Evolutionary conservation across 2,113 vertebrate genomes (phyloP).

Genomic region (Sigmodon hispidus): DNA sequence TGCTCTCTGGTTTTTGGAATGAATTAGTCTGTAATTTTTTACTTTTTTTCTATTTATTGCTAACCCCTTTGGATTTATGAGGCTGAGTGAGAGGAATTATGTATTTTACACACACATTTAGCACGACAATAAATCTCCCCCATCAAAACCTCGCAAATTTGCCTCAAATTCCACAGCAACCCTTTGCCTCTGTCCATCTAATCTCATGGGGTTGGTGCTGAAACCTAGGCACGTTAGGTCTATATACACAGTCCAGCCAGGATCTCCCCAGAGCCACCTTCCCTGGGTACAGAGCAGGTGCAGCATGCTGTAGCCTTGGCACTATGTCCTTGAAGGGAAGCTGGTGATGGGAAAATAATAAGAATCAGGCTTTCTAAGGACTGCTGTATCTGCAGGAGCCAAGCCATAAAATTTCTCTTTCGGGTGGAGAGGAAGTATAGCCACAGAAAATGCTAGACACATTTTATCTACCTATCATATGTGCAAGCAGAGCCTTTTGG

Average conservation of each 20-base stretch:
- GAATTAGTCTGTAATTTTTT: conserved; percentile 65
- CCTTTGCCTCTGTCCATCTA: not conserved
- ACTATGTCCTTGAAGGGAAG: not conserved
- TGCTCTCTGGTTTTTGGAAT: conserved; percentile 59
- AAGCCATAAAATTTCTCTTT: conserved; percentile 15
- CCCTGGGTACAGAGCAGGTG: not conserved
- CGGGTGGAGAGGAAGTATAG: conserved; percentile 46
- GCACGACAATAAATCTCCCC: conserved; percentile 67
- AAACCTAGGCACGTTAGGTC: accelerated
- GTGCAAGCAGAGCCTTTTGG: conserved; percentile 23
- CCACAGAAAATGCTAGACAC: not conserved
- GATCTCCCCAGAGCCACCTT: not conserved
- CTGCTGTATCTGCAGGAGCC: not conserved
- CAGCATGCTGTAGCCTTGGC: not conserved
- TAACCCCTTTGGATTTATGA: conserved; percentile 64
- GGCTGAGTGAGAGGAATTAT: not conserved
- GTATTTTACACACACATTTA: conserved; percentile 33
- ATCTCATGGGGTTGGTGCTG: not conserved
- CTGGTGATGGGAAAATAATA: not conserved
- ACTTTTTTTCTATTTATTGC: conserved; percentile 48
- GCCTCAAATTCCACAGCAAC: not conserved
- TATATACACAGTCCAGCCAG: accelerated
- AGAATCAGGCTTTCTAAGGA: not conserved
- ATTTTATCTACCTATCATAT: conserved; percentile 66
- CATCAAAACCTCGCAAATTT: not conserved